These are phyloP conservation scores for Microctenopoma lineatum DNA, from an alignment of 2,797 vertebrate genomes.

Conservation along the genomic window DNA sequence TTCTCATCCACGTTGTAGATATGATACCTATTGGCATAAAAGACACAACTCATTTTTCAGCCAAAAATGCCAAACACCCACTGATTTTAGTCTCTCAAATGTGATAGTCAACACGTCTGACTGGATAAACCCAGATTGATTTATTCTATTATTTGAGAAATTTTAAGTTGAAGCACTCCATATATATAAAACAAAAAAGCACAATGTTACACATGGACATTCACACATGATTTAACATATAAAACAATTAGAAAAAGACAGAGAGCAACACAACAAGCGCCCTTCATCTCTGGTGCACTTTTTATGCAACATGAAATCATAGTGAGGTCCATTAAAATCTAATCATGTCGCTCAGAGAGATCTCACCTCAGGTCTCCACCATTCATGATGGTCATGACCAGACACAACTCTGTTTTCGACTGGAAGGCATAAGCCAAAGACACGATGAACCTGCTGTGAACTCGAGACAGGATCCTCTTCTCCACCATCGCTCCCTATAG, in stretches of 20 bases:
- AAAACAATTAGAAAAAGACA: no score
- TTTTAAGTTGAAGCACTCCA: no score
- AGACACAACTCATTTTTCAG: not conserved
- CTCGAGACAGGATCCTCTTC: slow-evolving; percentile 89
- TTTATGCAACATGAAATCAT: not conserved
- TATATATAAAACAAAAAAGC: no score
- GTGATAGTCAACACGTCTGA: not conserved
- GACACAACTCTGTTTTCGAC: slow-evolving; percentile 88
- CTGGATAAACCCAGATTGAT: not conserved
- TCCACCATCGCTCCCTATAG: slow-evolving; percentile 87
- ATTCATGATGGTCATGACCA: slow-evolving; percentile 94
- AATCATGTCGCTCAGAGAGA: slow-evolving; percentile 3
- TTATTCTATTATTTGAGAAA: not conserved
- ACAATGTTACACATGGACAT: no score
- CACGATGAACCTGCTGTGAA: slow-evolving; percentile 90
- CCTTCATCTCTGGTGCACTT: not conserved
- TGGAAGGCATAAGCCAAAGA: slow-evolving; percentile 89
- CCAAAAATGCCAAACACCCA: not conserved
- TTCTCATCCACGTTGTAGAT: slow-evolving; percentile 89
- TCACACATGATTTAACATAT: no score
- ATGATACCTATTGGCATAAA: slow-evolving; percentile 79
- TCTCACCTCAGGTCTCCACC: slow-evolving; percentile 91
- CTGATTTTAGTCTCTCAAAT: not conserved
- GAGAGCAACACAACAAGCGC: not conserved
- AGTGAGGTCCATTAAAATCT: not conserved